Base-by-base conservation (phyloP, 2,888 invertebrate species). In the Tillus elongatus region DNA sequence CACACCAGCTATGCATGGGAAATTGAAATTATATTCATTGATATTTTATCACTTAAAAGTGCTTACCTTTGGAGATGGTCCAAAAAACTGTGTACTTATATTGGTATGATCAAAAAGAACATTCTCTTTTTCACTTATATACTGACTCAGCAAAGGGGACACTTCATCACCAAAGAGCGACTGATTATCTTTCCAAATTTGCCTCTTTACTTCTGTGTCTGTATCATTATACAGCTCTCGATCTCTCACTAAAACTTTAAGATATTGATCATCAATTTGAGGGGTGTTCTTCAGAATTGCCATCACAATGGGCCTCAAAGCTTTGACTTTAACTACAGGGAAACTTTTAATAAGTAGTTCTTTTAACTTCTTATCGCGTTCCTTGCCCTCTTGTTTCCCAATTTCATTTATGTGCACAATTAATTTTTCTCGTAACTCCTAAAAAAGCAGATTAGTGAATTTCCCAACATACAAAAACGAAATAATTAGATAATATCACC, bases 111-210 rank as follows among this genome's bases (percentile, higher is more conserved):
- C 89, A 65, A 92, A 93, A 15, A 96, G 67, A 12, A 90, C 75
- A 61, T 85, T 84, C 61, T 95, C 93, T 59, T 96, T 96, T 61
- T 92, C 92, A 47, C 87, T 79, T 28, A 90, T 92, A 53, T 96
- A 97, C 59, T 88, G 87, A 51, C 88, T 90, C 15, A 97, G 73
- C 15, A 96, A 68, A 1, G 96, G 96, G 1, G 93, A 93, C 0
- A 96, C 93, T 72, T 96, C 96, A 64, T 96, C 95, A 10, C 95
- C 93, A 69, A 96, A 96, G 15, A 96, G 66, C 1, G 90, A 87
- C 60, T 96, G 95, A 65, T 96, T 93, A 54, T 95, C 92, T 56
- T 92, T 87, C 97, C 97, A 97, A 52, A 97, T 96, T 62, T 97
- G 96, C 28, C 95, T 73, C 61, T 95, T 96, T 0, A 97, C 95